These are phyloP conservation scores for Podilymbus podiceps DNA, from an alignment of 2,113 vertebrate genomes.

Conservation along the genomic window DNA sequence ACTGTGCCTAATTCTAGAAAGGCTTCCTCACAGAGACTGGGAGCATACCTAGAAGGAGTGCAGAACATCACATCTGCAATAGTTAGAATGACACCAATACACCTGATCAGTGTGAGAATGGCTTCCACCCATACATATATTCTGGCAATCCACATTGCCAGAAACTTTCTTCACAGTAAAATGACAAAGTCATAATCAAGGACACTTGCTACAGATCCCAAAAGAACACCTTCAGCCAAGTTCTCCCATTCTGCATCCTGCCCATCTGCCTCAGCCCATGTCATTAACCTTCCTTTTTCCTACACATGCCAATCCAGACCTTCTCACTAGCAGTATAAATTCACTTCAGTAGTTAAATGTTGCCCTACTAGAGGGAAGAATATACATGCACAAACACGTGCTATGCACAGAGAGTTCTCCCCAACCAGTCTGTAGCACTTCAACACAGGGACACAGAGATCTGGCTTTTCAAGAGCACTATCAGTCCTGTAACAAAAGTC, in stretches of 20 bases:
- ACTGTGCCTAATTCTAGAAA: not conserved
- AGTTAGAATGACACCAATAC: not conserved
- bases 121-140: not conserved
- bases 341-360: not conserved
- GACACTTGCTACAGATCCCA: not conserved
- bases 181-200: not conserved
- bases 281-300: not conserved
- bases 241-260: not conserved
- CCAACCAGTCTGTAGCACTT: not conserved
- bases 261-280: not conserved
- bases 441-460: not conserved
- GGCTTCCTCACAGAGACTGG: not conserved
- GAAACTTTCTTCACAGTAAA: not conserved
- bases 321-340: not conserved
- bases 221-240: not conserved
- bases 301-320: not conserved
- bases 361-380: not conserved
- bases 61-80: not conserved
- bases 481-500: conserved; percentile 36
- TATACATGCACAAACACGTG: not conserved
- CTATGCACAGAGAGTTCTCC: not conserved
- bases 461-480: not conserved
- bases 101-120: not conserved
- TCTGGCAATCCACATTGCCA: not conserved
- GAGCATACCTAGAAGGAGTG: not conserved